These are phyloP conservation scores for Sebastes vulpes DNA, from an alignment of 2,797 vertebrate species.

Conservation along the genomic window DNA sequence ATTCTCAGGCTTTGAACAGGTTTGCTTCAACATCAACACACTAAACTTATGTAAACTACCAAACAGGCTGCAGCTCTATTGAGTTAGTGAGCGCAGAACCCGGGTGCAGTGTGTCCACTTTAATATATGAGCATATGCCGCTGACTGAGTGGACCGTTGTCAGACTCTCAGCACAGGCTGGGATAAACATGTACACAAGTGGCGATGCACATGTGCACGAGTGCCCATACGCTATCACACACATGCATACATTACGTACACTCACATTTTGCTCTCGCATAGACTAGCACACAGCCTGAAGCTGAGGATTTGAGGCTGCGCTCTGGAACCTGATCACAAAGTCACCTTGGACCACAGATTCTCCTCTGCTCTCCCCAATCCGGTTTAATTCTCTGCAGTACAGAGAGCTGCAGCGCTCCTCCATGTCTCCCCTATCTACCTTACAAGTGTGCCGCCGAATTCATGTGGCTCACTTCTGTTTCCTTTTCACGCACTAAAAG, in stretches of 20 bases:
- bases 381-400: constrained; percentile 80
- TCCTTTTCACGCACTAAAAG: constrained; percentile 62
- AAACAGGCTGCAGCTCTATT: constrained; percentile 13
- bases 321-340: constrained; percentile 88
- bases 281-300: constrained; percentile 69
- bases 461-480: constrained; percentile 56
- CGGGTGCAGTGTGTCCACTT: constrained; percentile 18
- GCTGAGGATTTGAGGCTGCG: constrained; percentile 85
- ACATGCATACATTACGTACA: constrained; percentile 53
- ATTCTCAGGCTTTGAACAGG: constrained; percentile 21
- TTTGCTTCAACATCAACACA: not conserved
- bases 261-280: constrained; percentile 33
- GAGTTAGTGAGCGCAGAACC: constrained; percentile 26
- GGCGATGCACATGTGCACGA: constrained; percentile 12
- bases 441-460: constrained; percentile 68
- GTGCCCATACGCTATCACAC: constrained; percentile 37
- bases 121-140: constrained; percentile 23
- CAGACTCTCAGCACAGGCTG: constrained; percentile 50
- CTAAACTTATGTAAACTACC: constrained; percentile 24
- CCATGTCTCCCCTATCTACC: constrained; percentile 72
- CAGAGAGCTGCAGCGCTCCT: constrained; percentile 69
- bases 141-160: constrained; percentile 35
- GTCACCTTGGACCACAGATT: constrained; percentile 88
- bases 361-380: constrained; percentile 79
- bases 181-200: constrained; percentile 60